Evolutionary conservation across 2,888 invertebrate genomes (phyloP), one percentile per base, ranked within the genome.

Genomic region (Pseudococcus longispinus): DNA sequence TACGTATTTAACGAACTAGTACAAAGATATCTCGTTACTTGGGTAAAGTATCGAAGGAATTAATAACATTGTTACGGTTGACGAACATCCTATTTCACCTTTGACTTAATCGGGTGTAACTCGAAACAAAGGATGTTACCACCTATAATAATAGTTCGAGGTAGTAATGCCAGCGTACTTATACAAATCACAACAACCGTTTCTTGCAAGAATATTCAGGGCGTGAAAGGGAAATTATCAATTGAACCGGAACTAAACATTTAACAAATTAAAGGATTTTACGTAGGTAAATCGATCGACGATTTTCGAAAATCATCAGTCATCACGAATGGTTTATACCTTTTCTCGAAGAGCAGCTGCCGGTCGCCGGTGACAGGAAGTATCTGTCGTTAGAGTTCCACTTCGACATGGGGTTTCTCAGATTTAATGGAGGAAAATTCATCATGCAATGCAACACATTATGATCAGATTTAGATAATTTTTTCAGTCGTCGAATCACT

Each of bases 81-180:
- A 42, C 42, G 42, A 80, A 20, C 77, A 80, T 42, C 77, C 77
- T 80, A 80, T 42, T 80, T 80, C 77, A 80, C 77, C 77, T 80
- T 80, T 74, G 51, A 80, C 74, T 86, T 80, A 86, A 77, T 86
- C 86, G 86, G 74, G 86, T 80, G 80, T 86, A 86, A 74, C 55
- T 86, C 29, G 80, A 86, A 77, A 86, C 77, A 86, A 86, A 86
- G 80, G 86, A 86, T 85, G 85, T 85, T 74, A 70, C 85, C 85
- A 70, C 85, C 85, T 85, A 85, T 85, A 85, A 85, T 84, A 84
- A 60, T 84, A 37, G 60, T n/a, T 55, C 13, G 37, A 60, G 51
- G 60, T 60, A 60, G 84, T 51, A 84, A 60, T 26, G 32, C 32
- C 37, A 60, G 6, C 18, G 44, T 83, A 51, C 29, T 83, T 55